Percentiles rank a stretch among this genome's conserved stretches.
Conservation (phyloP, 2,797 vertebrate genomes). For the Myotis pilosus region DNA sequence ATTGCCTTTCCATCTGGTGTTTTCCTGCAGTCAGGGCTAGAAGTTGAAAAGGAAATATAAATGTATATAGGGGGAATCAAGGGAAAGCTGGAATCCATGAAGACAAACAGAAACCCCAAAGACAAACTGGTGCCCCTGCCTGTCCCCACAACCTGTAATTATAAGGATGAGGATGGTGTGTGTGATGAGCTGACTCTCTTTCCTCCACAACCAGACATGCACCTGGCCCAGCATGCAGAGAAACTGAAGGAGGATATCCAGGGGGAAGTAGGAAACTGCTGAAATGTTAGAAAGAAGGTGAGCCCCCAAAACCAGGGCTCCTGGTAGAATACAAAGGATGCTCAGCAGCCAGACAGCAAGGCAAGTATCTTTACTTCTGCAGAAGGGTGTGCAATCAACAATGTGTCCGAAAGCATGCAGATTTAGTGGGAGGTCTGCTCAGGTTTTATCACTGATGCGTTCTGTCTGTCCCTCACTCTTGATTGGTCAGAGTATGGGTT, state of each 20-base stretch:
- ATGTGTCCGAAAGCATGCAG: too few species aligned
- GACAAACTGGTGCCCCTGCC: background rate
- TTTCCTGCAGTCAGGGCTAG: background rate
- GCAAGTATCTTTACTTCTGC: too few species aligned
- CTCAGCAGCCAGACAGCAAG: too few species aligned
- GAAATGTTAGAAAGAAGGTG: too few species aligned
- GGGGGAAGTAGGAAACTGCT: background rate
- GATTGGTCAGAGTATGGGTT: too few species aligned
- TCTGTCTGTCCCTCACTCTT: too few species aligned
- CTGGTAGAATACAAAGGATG: too few species aligned
- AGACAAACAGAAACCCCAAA: background rate
- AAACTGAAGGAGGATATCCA: background rate
- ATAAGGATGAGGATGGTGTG: background rate
- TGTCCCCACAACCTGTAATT: background rate
- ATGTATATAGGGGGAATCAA: background rate
- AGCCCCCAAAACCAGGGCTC: too few species aligned
- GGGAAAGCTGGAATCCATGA: background rate
- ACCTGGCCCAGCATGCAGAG: background rate
- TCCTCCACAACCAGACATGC: background rate
- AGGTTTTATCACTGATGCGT: too few species aligned
- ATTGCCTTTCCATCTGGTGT: background rate
- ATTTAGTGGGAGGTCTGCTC: too few species aligned
- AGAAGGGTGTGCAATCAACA: too few species aligned
- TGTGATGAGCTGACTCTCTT: background rate
- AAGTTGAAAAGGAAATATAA: background rate